Conservation (phyloP, 2,888 invertebrate genomes). For the Chymomyza fuscimana region DNA sequence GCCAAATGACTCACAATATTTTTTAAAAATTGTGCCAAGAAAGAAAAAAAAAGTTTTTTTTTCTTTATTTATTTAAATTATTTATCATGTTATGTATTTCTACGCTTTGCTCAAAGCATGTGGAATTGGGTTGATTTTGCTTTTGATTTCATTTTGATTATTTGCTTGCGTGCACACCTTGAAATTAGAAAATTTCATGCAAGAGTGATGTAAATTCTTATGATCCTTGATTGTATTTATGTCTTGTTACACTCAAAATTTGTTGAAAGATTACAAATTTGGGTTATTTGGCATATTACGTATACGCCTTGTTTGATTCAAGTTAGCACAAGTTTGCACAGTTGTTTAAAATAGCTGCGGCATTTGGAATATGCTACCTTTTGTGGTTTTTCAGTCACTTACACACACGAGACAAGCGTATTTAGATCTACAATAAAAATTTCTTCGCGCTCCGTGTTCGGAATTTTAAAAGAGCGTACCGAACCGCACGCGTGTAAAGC, state of each 20-base stretch:
- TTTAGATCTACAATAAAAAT: background rate
- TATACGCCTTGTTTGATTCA: constrained; percentile 55
- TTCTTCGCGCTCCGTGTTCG: constrained; percentile 16
- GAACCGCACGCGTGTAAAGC: constrained; percentile 73
- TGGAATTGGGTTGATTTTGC: too few relatives aligned
- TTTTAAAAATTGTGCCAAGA: constrained; percentile 50
- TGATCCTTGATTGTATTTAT: constrained; percentile 26
- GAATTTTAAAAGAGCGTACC: constrained; percentile 24
- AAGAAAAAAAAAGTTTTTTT: constrained; percentile 11
- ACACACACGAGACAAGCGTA: constrained; percentile 1
- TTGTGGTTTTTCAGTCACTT: constrained; percentile 37
- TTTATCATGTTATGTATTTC: background rate
- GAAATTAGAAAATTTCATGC: constrained; percentile 41
- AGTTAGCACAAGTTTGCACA: constrained; percentile 53
- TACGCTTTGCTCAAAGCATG: background rate
- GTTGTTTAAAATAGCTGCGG: constrained; percentile 59
- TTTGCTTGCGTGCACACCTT: constrained; percentile 37
- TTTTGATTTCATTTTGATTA: background rate
- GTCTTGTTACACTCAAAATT: constrained; percentile 4
- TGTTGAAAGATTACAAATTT: background rate
- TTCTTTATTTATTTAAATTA: constrained; percentile 29
- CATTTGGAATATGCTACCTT: constrained; percentile 61
- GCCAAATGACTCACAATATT: constrained; percentile 55
- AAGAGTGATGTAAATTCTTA: constrained; percentile 35
- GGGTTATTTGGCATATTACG: constrained; percentile 44